Percentiles rank a stretch among this genome's conserved stretches.
Conservation (phyloP, 1,140 invertebrate species). For the Amphibalanus amphitrite region DNA sequence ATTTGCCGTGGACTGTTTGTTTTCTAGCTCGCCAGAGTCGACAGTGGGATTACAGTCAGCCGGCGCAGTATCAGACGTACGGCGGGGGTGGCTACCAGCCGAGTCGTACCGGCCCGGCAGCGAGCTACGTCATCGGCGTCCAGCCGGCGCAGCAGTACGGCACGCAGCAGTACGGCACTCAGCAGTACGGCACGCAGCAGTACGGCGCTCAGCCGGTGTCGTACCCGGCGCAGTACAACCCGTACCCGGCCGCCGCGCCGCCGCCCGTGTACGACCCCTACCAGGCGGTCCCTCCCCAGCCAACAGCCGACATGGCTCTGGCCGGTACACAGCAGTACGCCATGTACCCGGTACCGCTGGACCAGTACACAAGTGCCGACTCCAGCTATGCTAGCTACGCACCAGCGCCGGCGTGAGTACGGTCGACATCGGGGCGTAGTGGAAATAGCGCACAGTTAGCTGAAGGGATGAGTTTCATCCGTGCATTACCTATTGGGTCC, state of each 20-base stretch:
- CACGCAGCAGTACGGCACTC: too few species aligned
- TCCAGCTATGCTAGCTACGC: background rate
- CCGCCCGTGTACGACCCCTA: background rate
- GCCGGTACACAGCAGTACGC: background rate
- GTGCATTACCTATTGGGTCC: too few species aligned
- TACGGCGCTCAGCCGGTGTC: background rate
- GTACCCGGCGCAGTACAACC: background rate
- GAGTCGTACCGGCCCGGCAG: too few species aligned
- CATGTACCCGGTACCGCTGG: background rate
- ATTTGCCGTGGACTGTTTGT: too few species aligned
- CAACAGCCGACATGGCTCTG: background rate
- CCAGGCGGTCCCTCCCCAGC: background rate
- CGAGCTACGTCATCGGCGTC: too few species aligned
- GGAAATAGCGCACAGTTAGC: too few species aligned
- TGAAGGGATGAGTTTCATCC: too few species aligned
- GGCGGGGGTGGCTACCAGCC: background rate
- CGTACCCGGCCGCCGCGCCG: background rate
- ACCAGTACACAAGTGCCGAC: background rate
- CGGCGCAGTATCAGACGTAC: background rate
- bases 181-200: too few species aligned
- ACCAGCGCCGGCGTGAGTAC: background rate
- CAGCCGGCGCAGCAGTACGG: too few species aligned
- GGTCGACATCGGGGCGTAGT: too few species aligned
- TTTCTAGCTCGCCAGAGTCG: too few species aligned
- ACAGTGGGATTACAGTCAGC: background rate